Base-by-base conservation (phyloP, 2,888 invertebrate genomes). In the Oeneis ivallda region DNA sequence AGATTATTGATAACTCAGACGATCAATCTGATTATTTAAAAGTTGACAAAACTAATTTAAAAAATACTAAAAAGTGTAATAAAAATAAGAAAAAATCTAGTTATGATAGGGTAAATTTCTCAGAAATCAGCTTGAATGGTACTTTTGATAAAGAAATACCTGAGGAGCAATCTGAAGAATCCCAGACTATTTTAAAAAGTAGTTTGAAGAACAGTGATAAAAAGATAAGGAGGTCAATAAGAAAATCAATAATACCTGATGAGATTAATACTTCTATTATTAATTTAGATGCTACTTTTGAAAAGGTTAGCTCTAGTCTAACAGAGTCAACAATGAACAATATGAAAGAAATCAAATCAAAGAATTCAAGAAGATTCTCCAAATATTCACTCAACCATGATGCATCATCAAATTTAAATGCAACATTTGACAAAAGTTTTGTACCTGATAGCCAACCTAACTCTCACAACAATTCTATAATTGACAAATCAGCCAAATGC, bases 341-440 rank as follows among this genome's bases (percentile, higher is more conserved):
- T 49, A 19, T 49, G 62, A 26, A 66, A 68, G 67, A 62, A 19
- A n/a, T 54, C 37, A 17, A n/a, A 10, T 10, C n/a, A 32, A 54
- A 26, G 8, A 19, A 39, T 10, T 60, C 57, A 19, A 19, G 4
- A 26, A 60, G 17, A 13, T 43, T 47, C 19, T 64, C 67, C 32
- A 60, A 53, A 34, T 15, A 41, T 45, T 63, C 58, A 11, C 6
- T 62, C 4, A 53, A 54, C 15, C 34, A 59, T 59, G 53, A 15
- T 54, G 41, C 11, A 19, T 32, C 60, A 19, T 19, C 37, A 2
- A 65, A 50, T 26, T 63, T 72, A 9, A 73, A 74, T 53, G 62
- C 59, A 9, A 73, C 71, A 15, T 72, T 68, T 66, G 71, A 74
- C 26, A 74, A 69, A 66, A 56, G n/a, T 26, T 54, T 57, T 3